A percentile compares a stretch with the other conserved stretches of the same genome.
phyloP scores from a whole-genome alignment of 2,113 vertebrate genomes.

The Carollia perspicillata region DNA sequence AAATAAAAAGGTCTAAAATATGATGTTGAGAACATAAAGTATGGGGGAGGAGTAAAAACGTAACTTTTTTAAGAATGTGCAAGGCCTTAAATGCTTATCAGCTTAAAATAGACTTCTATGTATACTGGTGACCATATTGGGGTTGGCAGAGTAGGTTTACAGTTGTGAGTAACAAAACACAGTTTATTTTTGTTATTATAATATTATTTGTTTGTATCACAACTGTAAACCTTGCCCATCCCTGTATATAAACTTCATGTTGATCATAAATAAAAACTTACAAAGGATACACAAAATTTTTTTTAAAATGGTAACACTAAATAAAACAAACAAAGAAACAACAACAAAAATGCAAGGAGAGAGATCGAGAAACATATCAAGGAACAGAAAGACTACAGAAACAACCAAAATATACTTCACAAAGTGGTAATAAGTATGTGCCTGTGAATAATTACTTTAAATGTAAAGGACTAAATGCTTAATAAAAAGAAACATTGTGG shows the following conservation, averaged over 20 bases:
- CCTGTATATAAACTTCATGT: neutral
- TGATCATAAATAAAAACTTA: neutral
- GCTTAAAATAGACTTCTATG: neutral
- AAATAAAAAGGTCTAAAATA: neutral
- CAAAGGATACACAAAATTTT: neutral
- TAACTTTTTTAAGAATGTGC: neutral
- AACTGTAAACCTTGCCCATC: too few species aligned
- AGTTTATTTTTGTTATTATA: too few species aligned
- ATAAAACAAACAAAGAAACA: neutral
- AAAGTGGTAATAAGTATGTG: neutral
- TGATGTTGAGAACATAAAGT: neutral
- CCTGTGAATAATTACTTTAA: too few species aligned
- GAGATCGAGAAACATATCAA: neutral
- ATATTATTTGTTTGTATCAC: too few species aligned
- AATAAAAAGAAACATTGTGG: neutral
- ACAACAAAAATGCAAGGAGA: neutral
- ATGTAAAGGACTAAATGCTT: neutral
- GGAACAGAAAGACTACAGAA: neutral
- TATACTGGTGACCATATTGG: neutral
- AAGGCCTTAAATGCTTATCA: neutral
- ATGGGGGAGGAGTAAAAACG: neutral
- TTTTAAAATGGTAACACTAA: neutral
- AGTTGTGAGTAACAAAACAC: too few species aligned
- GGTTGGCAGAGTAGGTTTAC: too few species aligned
- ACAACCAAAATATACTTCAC: neutral